Evolutionary conservation across 2,797 vertebrate species (phyloP).

Genomic region (Babyrousa celebensis): DNA sequence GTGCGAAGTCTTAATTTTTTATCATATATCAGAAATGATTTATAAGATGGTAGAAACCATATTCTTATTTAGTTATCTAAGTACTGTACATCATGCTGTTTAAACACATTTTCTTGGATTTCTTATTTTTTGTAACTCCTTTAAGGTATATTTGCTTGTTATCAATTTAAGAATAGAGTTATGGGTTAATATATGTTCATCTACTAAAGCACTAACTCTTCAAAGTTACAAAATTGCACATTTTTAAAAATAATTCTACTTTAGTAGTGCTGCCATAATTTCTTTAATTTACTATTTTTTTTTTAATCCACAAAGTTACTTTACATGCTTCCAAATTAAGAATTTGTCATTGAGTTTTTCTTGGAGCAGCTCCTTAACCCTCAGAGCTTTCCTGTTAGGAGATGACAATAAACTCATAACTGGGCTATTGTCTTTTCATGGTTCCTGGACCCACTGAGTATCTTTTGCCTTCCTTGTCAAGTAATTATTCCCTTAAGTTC

Average conservation of each 20-base stretch:
- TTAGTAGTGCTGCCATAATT: neutral
- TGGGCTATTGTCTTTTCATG: neutral
- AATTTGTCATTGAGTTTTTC: neutral
- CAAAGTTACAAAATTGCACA: neutral
- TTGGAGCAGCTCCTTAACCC: neutral
- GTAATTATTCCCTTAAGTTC: slow-evolving; percentile 49
- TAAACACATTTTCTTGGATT: neutral
- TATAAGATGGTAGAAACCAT: neutral
- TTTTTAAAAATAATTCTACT: neutral
- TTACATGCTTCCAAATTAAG: neutral
- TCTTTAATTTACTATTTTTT: neutral
- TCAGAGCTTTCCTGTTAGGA: neutral
- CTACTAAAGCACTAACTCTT: neutral
- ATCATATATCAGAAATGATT: neutral
- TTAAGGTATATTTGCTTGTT: slow-evolving; percentile 6
- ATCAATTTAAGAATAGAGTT: neutral
- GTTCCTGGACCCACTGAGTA: neutral
- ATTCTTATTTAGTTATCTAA: neutral
- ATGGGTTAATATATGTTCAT: neutral
- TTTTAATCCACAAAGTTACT: neutral
- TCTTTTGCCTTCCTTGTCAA: neutral
- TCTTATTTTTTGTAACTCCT: neutral
- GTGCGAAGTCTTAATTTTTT: neutral
- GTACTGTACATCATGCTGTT: neutral
- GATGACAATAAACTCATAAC: neutral